Evolutionary conservation across 2,113 vertebrate genomes (phyloP).

Genomic region (Osmerus eperlanus): DNA sequence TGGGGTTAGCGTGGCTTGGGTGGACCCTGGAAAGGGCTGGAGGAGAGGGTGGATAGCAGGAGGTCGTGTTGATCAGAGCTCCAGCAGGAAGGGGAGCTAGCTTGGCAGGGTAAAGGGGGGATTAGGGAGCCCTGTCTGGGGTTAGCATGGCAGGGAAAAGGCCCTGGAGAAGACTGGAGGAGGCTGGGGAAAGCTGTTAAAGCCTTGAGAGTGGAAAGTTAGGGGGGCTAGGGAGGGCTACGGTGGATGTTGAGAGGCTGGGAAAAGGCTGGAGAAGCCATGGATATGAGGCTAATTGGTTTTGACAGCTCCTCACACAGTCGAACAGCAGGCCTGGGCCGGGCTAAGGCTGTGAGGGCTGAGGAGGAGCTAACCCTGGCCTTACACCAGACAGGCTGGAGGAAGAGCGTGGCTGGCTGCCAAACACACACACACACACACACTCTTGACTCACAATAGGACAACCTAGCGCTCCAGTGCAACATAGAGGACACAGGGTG

Average conservation of each 20-base stretch:
- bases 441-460: neutral
- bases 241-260: too few species aligned
- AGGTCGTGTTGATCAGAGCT: slow-evolving; percentile 37
- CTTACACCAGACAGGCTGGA: slow-evolving; percentile 7
- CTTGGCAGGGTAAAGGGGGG: neutral
- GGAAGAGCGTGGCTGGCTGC: too few species aligned
- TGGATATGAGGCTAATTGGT: slow-evolving; percentile 35
- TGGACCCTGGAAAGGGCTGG: neutral
- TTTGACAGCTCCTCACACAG: slow-evolving; percentile 41
- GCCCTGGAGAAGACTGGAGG: neutral
- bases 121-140: slow-evolving; percentile 27
- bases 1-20: slow-evolving; percentile 20
- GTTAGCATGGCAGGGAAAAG: slow-evolving; percentile 12
- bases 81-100: slow-evolving; percentile 27
- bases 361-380: neutral
- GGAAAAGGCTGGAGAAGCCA: neutral
- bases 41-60: slow-evolving; percentile 5
- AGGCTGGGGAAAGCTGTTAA: slow-evolving; percentile 15
- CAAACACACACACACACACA: neutral
- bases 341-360: slow-evolving; percentile 27
- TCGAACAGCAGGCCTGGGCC: slow-evolving; percentile 35
- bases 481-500: too few species aligned
- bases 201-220: neutral
- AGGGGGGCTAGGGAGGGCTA: too few species aligned
- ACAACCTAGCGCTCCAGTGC: neutral